These are phyloP conservation scores for Zapus hudsonius DNA, from an alignment of 2,113 vertebrate genomes.

Conservation along the genomic window DNA sequence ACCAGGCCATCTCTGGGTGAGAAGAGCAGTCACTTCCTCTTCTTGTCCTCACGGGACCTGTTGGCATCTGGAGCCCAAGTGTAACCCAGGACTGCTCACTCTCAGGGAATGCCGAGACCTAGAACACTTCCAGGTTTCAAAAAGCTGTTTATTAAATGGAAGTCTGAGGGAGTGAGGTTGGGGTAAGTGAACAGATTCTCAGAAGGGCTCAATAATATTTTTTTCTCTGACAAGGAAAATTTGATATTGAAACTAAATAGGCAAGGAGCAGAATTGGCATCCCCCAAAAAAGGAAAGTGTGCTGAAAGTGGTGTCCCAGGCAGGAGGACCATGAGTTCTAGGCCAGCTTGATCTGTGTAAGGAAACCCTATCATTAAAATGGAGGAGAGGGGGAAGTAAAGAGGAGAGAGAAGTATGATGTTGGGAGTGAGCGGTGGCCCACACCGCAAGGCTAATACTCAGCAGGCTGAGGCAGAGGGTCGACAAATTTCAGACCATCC, in stretches of 20 bases:
- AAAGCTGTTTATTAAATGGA: not conserved
- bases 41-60: not conserved
- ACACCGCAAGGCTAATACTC: not conserved
- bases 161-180: not conserved
- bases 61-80: fast-evolving
- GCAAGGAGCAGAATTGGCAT: not conserved
- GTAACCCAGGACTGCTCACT: not conserved
- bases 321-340: not conserved
- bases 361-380: not conserved
- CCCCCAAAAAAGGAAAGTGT: not conserved
- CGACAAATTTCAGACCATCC: not conserved
- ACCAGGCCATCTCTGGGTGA: too few relatives aligned
- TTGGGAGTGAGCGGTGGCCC: too few relatives aligned
- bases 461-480: not conserved
- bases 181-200: not conserved
- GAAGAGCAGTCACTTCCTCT: fast-evolving
- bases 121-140: not conserved
- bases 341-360: not conserved
- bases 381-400: not conserved
- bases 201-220: not conserved
- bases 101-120: not conserved
- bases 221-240: not conserved
- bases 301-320: too few relatives aligned
- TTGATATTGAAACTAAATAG: not conserved
- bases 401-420: not conserved